These are phyloP conservation scores for Agonopterix arenella DNA, from an alignment of 2,888 invertebrate species.

Conservation along the genomic window DNA sequence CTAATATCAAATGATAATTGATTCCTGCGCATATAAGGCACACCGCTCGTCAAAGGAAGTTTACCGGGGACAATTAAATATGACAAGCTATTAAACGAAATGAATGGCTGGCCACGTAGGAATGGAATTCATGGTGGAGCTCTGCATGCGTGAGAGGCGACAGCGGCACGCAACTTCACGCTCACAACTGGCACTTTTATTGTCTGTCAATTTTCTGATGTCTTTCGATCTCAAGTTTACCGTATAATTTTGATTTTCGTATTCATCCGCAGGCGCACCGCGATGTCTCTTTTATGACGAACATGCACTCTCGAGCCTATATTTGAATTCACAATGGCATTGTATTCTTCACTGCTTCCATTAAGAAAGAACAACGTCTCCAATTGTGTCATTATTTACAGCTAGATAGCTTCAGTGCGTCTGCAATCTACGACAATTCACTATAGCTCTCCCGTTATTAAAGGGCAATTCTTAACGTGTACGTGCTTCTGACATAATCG, in stretches of 20 bases:
- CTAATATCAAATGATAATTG: slow-evolving; percentile 45
- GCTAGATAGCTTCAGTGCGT: slow-evolving; percentile 59
- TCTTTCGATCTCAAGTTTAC: background rate
- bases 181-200: slow-evolving; percentile 4
- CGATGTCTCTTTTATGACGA: too few relatives aligned
- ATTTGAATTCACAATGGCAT: background rate
- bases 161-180: slow-evolving; percentile 23
- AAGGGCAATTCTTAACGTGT: slow-evolving; percentile 63
- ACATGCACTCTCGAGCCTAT: too few relatives aligned
- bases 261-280: too few relatives aligned
- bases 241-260: too few relatives aligned
- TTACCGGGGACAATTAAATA: slow-evolving; percentile 36
- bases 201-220: background rate
- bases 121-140: slow-evolving; percentile 33
- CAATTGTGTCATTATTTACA: slow-evolving; percentile 70
- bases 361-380: slow-evolving; percentile 46
- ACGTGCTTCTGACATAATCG: slow-evolving; percentile 63
- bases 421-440: slow-evolving; percentile 66
- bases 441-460: slow-evolving; percentile 64
- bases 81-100: slow-evolving; percentile 56
- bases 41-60: slow-evolving; percentile 34
- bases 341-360: slow-evolving; percentile 13
- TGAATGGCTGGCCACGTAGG: slow-evolving; percentile 54
- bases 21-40: slow-evolving; percentile 40
- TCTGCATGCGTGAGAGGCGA: slow-evolving; percentile 22